These are phyloP conservation scores for Sebastes miniatus DNA, from an alignment of 2,797 vertebrate genomes.

Conservation along the genomic window DNA sequence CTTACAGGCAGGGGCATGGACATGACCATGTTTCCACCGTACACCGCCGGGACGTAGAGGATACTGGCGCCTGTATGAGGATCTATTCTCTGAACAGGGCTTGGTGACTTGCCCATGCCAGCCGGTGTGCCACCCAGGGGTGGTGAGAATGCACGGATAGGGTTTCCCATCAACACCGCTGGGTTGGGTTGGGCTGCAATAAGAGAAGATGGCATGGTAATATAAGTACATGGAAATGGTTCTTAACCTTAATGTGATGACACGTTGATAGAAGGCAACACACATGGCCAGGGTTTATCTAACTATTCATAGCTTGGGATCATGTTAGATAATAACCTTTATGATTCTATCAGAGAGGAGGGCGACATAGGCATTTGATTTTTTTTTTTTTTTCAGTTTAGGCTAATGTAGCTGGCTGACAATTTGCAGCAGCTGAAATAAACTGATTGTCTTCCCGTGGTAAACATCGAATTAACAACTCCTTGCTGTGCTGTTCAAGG, in stretches of 20 bases:
- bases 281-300: not conserved
- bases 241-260: not conserved
- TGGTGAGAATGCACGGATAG: slow-evolving; percentile 94
- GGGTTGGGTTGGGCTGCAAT: slow-evolving; percentile 92
- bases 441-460: not conserved
- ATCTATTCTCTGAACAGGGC: slow-evolving; percentile 98
- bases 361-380: not conserved
- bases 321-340: not conserved
- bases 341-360: not conserved
- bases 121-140: slow-evolving; percentile 88
- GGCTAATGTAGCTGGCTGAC: not conserved
- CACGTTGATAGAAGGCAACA: not conserved
- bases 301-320: not conserved
- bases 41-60: slow-evolving; percentile 97
- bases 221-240: not conserved
- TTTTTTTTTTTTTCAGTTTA: not conserved
- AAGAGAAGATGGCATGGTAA: slow-evolving; percentile 1
- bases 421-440: not conserved
- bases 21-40: slow-evolving; percentile 99
- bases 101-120: slow-evolving; percentile 95
- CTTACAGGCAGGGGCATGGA: slow-evolving; percentile 97
- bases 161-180: slow-evolving; percentile 96
- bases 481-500: slow-evolving; percentile 30
- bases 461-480: slow-evolving; percentile 11
- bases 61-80: slow-evolving; percentile 97